Evolutionary conservation across 2,888 invertebrate species (phyloP).

Genomic region (Galerucella nymphaeae): DNA sequence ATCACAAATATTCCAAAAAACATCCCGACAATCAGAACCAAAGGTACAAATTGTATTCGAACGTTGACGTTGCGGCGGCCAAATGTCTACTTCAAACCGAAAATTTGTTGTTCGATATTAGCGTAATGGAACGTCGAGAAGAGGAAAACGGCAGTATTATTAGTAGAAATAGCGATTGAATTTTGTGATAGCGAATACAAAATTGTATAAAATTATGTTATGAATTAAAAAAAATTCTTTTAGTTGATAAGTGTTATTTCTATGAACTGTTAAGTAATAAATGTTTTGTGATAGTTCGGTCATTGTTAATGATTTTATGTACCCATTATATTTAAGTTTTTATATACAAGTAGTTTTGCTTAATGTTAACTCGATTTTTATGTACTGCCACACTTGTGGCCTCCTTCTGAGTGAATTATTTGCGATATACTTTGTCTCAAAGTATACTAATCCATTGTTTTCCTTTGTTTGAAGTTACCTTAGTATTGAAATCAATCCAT

Average conservation of each 20-base stretch:
- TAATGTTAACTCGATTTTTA: too few relatives aligned
- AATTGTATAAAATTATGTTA: conserved; percentile 2
- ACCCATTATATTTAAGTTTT: too few relatives aligned
- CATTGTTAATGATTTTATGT: not conserved
- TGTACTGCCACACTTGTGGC: too few relatives aligned
- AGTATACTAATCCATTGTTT: too few relatives aligned
- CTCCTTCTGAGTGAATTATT: too few relatives aligned
- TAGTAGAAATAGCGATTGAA: conserved; percentile 31
- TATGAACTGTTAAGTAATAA: conserved; percentile 19
- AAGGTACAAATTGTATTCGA: conserved; percentile 43
- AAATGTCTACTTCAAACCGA: conserved; percentile 42
- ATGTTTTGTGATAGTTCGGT: conserved; percentile 22
- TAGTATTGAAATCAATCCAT: too few relatives aligned
- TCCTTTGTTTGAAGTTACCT: too few relatives aligned
- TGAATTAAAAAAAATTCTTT: not conserved
- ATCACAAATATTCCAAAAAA: conserved; percentile 41
- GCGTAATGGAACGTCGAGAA: conserved; percentile 24
- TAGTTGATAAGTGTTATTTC: conserved; percentile 15
- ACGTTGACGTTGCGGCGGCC: conserved; percentile 37
- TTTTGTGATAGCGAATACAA: conserved; percentile 12
- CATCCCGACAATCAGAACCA: conserved; percentile 38
- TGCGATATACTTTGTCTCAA: too few relatives aligned
- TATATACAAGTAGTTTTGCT: too few relatives aligned
- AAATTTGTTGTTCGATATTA: conserved; percentile 41
- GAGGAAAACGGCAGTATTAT: conserved; percentile 32